These are phyloP conservation scores for Lasioglossum pauxillum DNA, from an alignment of 2,888 invertebrate genomes.

Conservation along the genomic window DNA sequence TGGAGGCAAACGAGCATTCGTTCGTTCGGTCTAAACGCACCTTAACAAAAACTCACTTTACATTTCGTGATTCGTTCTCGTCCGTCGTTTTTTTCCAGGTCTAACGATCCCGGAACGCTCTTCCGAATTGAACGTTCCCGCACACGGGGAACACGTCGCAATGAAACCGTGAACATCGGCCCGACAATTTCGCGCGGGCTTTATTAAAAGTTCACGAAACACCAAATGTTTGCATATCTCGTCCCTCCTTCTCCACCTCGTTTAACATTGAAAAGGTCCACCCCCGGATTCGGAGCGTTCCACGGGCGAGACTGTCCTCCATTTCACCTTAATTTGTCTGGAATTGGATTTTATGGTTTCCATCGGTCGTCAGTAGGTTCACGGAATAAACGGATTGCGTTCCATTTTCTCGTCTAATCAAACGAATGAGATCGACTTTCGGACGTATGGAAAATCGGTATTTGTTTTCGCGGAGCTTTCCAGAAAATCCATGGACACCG, in stretches of 20 bases:
- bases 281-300: background rate
- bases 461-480: no score
- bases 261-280: background rate
- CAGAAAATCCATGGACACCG: no score
- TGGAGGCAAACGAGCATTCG: no score
- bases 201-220: slow-evolving; percentile 13
- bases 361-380: background rate
- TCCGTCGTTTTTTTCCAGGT: background rate
- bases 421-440: no score
- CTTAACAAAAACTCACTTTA: background rate
- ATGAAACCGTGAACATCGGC: slow-evolving; percentile 1
- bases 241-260: background rate
- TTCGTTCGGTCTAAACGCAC: background rate
- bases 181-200: background rate
- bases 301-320: background rate
- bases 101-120: background rate
- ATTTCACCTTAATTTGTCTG: background rate
- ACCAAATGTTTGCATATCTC: background rate
- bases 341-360: slow-evolving; percentile 14
- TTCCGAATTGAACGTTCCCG: background rate
- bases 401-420: no score
- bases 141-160: background rate
- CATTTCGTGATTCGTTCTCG: background rate
- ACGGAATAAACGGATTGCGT: background rate
- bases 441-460: no score